Percentiles rank a stretch among this genome's conserved stretches.
These are phyloP conservation scores for Argopecten irradians DNA, from an alignment of 1,140 invertebrate species.

Conservation along the genomic window DNA sequence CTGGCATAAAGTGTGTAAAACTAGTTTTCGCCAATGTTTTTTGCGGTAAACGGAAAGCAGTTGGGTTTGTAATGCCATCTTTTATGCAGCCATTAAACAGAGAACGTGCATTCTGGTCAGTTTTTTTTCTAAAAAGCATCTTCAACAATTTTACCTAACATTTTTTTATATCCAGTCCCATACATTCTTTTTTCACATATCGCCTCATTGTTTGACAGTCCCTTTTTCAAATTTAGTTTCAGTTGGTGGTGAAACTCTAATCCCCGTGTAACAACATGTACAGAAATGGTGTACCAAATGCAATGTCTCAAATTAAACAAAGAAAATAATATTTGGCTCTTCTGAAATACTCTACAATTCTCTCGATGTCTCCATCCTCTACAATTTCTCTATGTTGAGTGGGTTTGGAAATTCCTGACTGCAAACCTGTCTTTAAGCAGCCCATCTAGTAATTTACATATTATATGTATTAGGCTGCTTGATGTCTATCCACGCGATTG, in stretches of 20 bases:
- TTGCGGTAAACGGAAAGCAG: neutral
- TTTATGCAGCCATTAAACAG: neutral
- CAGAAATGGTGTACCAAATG: too few species aligned
- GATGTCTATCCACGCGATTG: neutral
- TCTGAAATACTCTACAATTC: neutral
- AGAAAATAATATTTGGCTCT: too few species aligned
- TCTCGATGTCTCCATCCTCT: neutral
- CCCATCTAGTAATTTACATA: neutral
- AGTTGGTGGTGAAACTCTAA: too few species aligned
- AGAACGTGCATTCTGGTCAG: neutral
- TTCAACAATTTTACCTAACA: neutral
- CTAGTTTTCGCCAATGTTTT: neutral
- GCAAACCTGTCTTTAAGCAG: neutral
- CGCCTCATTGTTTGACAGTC: neutral
- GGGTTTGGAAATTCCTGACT: neutral
- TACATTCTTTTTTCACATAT: neutral
- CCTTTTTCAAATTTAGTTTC: too few species aligned
- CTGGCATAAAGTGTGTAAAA: conserved; percentile 25
- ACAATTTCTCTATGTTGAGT: neutral
- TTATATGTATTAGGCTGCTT: neutral
- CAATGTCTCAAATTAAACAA: too few species aligned
- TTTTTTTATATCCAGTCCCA: neutral
- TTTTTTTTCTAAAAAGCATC: neutral
- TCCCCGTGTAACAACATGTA: too few species aligned
- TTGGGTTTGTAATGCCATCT: neutral